A percentile compares a stretch with the other conserved stretches of the same genome.
Conservation (phyloP, 2,888 invertebrate species). For the Torymus texanus region DNA sequence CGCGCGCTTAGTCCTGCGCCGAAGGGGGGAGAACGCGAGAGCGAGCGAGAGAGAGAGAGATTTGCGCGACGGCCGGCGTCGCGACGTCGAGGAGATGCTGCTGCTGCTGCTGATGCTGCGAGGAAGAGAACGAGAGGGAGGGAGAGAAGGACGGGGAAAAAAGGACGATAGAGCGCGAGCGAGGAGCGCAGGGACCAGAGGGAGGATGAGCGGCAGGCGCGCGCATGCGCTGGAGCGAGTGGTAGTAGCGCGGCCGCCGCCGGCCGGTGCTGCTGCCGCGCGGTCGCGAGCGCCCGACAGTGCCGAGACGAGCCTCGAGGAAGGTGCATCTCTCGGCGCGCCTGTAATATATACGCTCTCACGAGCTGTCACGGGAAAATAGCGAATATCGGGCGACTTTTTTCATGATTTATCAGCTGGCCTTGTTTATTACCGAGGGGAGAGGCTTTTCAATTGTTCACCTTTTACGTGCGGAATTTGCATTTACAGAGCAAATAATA, state of each 20-base stretch:
- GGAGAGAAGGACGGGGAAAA: slow-evolving; percentile 38
- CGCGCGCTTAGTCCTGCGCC: not conserved
- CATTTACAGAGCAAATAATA: too few relatives aligned
- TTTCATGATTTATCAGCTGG: too few relatives aligned
- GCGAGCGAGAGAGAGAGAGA: slow-evolving; percentile 15
- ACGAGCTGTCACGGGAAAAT: too few relatives aligned
- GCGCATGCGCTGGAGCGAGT: slow-evolving; percentile 38
- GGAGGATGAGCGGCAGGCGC: slow-evolving; percentile 9
- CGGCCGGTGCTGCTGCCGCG: slow-evolving; percentile 20
- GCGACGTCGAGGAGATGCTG: slow-evolving; percentile 52
- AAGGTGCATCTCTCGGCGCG: slow-evolving; percentile 11
- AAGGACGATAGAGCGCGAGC: slow-evolving; percentile 47
- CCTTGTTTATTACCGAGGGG: too few relatives aligned
- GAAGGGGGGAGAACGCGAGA: too few relatives aligned
- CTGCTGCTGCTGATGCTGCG: slow-evolving; percentile 15
- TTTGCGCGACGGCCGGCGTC: not conserved
- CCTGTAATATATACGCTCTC: not conserved
- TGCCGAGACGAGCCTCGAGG: slow-evolving; percentile 40
- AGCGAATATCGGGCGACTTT: too few relatives aligned
- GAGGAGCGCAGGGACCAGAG: slow-evolving; percentile 41
- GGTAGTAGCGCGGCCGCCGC: slow-evolving; percentile 4
- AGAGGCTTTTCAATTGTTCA: too few relatives aligned
- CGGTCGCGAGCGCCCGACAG: slow-evolving; percentile 11
- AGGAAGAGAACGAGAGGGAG: too few relatives aligned
- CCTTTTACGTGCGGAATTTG: too few relatives aligned